These are phyloP conservation scores for Saimiri boliviensis DNA, from an alignment of 2,113 vertebrate species.

Conservation along the genomic window DNA sequence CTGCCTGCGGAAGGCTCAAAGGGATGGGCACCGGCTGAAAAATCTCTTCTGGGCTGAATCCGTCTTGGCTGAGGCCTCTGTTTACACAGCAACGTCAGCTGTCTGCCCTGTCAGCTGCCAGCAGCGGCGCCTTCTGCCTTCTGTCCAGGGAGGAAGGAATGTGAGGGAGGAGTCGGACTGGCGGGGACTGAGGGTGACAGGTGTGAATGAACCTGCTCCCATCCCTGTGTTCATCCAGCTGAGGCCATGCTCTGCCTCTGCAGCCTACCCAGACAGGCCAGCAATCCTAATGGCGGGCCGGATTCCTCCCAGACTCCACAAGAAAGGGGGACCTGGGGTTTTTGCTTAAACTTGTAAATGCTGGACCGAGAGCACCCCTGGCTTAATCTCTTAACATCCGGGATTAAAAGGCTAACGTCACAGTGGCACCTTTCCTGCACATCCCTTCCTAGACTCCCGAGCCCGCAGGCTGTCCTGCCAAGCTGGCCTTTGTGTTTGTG, in stretches of 20 bases:
- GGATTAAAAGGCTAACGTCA: neutral
- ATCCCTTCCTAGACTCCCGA: neutral
- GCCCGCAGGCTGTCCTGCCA: neutral
- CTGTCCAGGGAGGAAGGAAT: neutral
- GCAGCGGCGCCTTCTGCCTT: neutral
- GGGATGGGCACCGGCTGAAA: neutral
- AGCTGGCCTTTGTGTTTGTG: neutral
- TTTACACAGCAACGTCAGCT: neutral
- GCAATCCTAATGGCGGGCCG: accelerated
- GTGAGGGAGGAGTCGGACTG: neutral
- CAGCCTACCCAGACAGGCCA: neutral
- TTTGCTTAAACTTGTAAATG: neutral
- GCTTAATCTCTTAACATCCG: neutral
- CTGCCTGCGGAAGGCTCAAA: neutral
- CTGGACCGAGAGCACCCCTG: neutral
- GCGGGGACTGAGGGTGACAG: neutral
- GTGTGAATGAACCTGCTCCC: neutral
- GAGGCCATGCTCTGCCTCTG: neutral
- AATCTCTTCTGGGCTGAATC: neutral
- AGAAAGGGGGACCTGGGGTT: neutral
- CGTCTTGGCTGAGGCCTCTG: neutral
- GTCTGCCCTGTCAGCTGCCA: neutral
- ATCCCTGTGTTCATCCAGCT: neutral
- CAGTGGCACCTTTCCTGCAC: accelerated
- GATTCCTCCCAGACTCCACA: neutral